Percentiles rank a stretch among this genome's conserved stretches.
Conservation (phyloP, 2,113 vertebrate species). For the Galeopterus variegatus region DNA sequence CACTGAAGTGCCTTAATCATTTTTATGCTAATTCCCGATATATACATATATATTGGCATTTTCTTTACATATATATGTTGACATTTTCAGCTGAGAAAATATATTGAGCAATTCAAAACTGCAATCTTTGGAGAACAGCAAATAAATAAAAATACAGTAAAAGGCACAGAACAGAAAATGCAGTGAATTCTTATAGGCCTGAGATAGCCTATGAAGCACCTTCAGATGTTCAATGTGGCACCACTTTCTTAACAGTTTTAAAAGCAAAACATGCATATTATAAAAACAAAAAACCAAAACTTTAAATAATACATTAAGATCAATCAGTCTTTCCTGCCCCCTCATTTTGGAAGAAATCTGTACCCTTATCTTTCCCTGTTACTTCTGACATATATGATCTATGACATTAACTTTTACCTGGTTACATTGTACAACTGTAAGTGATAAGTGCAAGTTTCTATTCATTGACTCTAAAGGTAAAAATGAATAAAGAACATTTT, state of each 20-base stretch:
- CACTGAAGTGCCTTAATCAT: conserved; percentile 64
- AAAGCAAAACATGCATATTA: not conserved
- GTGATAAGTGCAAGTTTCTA: not conserved
- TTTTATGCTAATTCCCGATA: conserved; percentile 73
- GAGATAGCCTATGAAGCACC: not conserved
- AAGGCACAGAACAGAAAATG: conserved; percentile 39
- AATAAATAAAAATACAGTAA: conserved; percentile 68
- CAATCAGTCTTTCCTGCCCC: not conserved
- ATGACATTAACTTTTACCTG: not conserved
- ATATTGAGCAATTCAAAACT: conserved; percentile 58
- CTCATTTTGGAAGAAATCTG: not conserved
- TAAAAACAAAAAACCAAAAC: not conserved
- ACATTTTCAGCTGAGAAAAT: conserved; percentile 77
- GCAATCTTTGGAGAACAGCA: conserved; percentile 48
- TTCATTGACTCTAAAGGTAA: not conserved
- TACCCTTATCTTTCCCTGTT: not conserved
- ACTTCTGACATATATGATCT: not conserved
- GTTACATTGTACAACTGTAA: not conserved
- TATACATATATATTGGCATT: conserved; percentile 49
- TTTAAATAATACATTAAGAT: not conserved
- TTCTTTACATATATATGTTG: conserved; percentile 70
- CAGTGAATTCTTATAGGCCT: not conserved
- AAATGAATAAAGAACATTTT: not conserved
- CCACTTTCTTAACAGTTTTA: not conserved
- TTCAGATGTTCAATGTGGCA: not conserved